phyloP scores from a whole-genome alignment of 2,888 invertebrate genomes.

The Idaea straminata region DNA sequence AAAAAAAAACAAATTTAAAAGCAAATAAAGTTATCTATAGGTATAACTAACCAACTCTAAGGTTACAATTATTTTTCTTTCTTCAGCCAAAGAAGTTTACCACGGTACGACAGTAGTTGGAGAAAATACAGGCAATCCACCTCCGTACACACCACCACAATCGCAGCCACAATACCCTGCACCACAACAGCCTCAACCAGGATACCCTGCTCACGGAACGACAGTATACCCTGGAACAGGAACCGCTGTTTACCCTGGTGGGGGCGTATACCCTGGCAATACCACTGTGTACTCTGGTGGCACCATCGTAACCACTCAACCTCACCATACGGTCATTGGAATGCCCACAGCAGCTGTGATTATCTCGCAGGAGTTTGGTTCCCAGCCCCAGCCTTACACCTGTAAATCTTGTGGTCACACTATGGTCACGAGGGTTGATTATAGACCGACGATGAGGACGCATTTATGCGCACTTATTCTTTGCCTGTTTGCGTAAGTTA shows the following conservation, averaged over 20 bases:
- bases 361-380: slow-evolving; percentile 31
- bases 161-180: slow-evolving; percentile 18
- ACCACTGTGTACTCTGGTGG: background rate
- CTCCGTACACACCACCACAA: slow-evolving; percentile 35
- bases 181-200: slow-evolving; percentile 7
- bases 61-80: background rate
- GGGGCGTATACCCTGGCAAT: background rate
- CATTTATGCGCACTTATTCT: slow-evolving; percentile 13
- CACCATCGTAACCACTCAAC: background rate
- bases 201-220: background rate
- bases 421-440: slow-evolving; percentile 55
- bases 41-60: no score
- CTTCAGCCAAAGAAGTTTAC: slow-evolving; percentile 23
- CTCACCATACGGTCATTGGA: slow-evolving; percentile 5
- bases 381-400: slow-evolving; percentile 32
- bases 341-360: slow-evolving; percentile 16
- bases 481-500: slow-evolving; percentile 13
- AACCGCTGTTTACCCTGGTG: background rate
- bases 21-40: no score
- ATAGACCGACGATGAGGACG: slow-evolving; percentile 60
- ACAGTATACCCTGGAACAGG: background rate
- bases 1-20: no score
- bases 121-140: slow-evolving; percentile 14
- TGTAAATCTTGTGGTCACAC: slow-evolving; percentile 63
- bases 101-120: slow-evolving; percentile 25